A percentile compares a stretch with the other conserved stretches of the same genome.
These are phyloP conservation scores for Sepiola atlantica DNA, from an alignment of 2,888 invertebrate species.

Conservation along the genomic window DNA sequence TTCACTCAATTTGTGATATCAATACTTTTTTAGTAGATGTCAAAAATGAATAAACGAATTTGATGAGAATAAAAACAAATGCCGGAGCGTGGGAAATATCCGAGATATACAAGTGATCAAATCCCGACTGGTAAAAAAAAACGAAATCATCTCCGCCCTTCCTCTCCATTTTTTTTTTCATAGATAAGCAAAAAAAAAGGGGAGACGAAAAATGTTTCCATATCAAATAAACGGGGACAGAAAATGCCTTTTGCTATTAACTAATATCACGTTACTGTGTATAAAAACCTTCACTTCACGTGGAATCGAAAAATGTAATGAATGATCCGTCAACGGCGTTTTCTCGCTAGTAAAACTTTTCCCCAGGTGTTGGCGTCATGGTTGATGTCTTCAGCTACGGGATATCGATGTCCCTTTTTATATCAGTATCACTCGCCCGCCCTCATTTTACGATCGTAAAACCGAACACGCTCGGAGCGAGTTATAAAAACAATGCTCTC, in stretches of 20 bases:
- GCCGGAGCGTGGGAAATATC: background rate
- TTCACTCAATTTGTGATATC: background rate
- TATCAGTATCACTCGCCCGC: background rate
- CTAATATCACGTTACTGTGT: background rate
- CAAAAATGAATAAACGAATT: background rate
- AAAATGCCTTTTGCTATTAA: background rate
- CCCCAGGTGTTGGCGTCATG: slow-evolving; percentile 11
- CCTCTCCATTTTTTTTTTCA: background rate
- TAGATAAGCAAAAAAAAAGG: background rate
- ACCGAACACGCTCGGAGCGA: background rate
- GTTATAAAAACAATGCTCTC: background rate
- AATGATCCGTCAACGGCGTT: background rate
- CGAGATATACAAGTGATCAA: background rate
- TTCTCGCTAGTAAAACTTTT: background rate
- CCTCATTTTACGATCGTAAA: background rate
- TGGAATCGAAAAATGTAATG: background rate
- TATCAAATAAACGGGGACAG: background rate
- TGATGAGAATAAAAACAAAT: background rate
- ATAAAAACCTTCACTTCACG: background rate
- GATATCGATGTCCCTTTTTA: background rate
- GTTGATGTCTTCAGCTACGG: background rate
- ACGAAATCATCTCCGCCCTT: background rate
- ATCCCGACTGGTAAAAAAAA: background rate
- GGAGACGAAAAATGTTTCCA: background rate
- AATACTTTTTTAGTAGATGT: background rate